Conservation (phyloP, 1,140 invertebrate species). For the Drosophila fuyamai region DNA sequence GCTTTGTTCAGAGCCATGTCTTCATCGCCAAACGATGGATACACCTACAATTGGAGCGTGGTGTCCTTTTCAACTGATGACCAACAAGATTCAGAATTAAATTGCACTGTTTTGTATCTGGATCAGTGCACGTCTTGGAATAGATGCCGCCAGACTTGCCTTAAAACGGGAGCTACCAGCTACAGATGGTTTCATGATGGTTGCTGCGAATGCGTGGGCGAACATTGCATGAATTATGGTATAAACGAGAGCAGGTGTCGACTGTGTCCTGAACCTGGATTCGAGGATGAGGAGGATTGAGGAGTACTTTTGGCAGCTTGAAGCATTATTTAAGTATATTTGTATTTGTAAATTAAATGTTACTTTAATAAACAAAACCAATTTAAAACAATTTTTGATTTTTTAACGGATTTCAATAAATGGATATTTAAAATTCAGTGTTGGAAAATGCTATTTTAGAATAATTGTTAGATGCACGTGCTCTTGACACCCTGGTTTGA, state of each 20-base stretch:
- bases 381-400: no score
- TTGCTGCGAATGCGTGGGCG: slow-evolving; percentile 96
- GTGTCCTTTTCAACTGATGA: slow-evolving; percentile 89
- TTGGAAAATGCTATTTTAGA: not conserved
- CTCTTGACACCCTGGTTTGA: slow-evolving; percentile 17
- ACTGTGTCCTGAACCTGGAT: slow-evolving; percentile 54
- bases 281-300: slow-evolving; percentile 45
- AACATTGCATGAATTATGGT: slow-evolving; percentile 88
- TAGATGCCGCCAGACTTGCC: slow-evolving; percentile 87
- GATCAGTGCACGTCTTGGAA: slow-evolving; percentile 94
- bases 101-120: slow-evolving; percentile 97
- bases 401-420: not conserved
- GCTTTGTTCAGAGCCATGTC: slow-evolving; percentile 93
- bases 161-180: slow-evolving; percentile 67
- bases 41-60: slow-evolving; percentile 88
- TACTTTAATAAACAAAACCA: no score
- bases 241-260: slow-evolving; percentile 63
- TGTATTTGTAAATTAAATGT: no score
- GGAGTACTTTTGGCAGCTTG: not conserved
- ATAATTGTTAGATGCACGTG: slow-evolving; percentile 12
- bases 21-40: slow-evolving; percentile 89
- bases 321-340: not conserved
- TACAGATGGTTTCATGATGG: slow-evolving; percentile 96
- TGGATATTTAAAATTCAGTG: not conserved
- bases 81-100: slow-evolving; percentile 84